Evolutionary conservation across 2,113 vertebrate species (phyloP), one percentile per base, ranked within the genome.

Genomic region (Typhlomys cinereus): DNA sequence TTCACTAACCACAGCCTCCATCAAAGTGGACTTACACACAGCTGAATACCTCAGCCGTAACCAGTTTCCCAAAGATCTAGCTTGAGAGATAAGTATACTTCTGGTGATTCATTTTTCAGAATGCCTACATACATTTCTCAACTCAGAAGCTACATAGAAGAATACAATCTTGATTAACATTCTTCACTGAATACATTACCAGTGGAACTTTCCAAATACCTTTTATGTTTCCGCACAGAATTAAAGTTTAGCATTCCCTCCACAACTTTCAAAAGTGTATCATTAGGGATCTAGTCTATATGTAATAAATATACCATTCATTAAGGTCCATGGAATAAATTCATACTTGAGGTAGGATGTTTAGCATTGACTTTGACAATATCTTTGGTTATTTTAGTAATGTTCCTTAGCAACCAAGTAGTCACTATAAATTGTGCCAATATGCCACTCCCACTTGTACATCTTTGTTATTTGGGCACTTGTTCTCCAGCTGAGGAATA

Each of bases 381-480:
- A 62, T 29, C 61, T n/a, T n/a, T 62, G 27, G 67, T 96, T 94
- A 80, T 89, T 97, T 93, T 80, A 95, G 86, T 92, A 94, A 93
- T 81, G 96, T 69, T 71, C 84, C 83, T 54, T 74, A 95, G 85
- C 83, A 52, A 95, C 96, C 96, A 93, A 97, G 87, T 88, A 95
- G 61, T 94, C 96, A 73, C 36, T 96, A 73, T 93, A 95, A 96
- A 97, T 94, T 92, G 89, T 97, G 71, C 92, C 93, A 89, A 95
- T 95, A 64, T 96, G 89, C 97, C 95, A 94, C 93, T 93, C 95
- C 92, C 83, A 66, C 80, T 93, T 96, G 79, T 89, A 82, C 90
- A 76, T 94, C 71, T 93, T 92, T 92, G 93, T 95, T 94, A 97
- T 97, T 95, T 96, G 95, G 85, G 71, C 67, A 88, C 70, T 90